Evolutionary conservation across 2,888 invertebrate species (phyloP), one percentile per base, ranked within the genome.

Genomic region (Pocota personata): DNA sequence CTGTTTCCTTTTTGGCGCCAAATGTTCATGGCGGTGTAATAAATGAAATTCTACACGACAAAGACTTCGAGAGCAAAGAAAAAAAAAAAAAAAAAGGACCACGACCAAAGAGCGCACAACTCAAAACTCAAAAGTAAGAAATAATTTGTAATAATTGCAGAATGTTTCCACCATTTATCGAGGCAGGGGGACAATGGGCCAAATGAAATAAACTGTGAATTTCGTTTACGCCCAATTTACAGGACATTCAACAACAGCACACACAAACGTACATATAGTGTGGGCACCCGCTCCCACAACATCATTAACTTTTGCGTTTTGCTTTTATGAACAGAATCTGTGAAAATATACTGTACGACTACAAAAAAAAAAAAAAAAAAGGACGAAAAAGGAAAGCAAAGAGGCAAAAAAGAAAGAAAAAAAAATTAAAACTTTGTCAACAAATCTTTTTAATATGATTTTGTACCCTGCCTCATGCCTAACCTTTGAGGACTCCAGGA

Each of bases 371-470:
- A 27, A 1, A 52, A 27, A 21, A 30, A 14, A 69, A 32, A 2
- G 46, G 40, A 27, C 19, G 30, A 55, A 57, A 43, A 50, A 7
- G 24, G 35, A 64, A 37, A 30, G 16, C 10, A 50, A 27, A 40
- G 16, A 14, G 7, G 35, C 24, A 43, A 21, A 40, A 14, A 37
- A 14, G n/a, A 37, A 55, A 6, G 24, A 46, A 40, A 40, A 77
- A 73, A 82, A 66, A 82, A 75, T 82, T 75, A 80, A 84, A 86
- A 86, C 86, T 86, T 86, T 86, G 82, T 77, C 86, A 86, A 86
- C 86, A 86, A 86, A 86, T 86, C 86, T 86, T 86, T 86, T 86
- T 86, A 86, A 86, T 86, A 86, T 82, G 86, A 82, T 86, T 86
- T 77, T 66, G 69, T 58, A 50, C 40, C 40, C 43, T 43, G 40